Conservation (phyloP, 2,113 vertebrate genomes). For the Sula dactylatra region DNA sequence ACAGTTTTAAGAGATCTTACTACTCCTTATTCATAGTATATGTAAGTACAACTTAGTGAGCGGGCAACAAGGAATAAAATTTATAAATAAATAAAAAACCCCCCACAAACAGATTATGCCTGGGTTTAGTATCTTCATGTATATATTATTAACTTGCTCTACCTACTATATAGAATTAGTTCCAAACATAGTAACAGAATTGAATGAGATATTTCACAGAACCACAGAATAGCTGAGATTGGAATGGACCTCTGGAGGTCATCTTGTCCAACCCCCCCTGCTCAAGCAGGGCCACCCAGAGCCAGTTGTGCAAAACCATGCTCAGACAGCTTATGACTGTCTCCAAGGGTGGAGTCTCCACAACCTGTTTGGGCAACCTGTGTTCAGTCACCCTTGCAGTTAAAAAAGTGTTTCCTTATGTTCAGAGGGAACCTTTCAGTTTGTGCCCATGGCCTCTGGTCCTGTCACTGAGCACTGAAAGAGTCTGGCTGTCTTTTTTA, state of each 20-base stretch:
- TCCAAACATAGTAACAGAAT: background rate
- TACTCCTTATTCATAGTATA: background rate
- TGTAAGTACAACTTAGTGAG: background rate
- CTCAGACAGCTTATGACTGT: background rate
- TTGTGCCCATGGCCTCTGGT: background rate
- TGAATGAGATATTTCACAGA: background rate
- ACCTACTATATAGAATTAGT: background rate
- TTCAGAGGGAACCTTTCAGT: background rate
- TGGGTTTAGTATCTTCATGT: background rate
- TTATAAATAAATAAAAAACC: too few relatives aligned
- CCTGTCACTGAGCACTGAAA: background rate
- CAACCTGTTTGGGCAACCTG: background rate
- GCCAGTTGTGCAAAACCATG: background rate
- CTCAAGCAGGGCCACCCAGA: background rate
- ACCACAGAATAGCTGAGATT: background rate
- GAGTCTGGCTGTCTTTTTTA: background rate
- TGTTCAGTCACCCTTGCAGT: background rate
- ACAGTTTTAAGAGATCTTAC: background rate
- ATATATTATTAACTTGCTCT: background rate
- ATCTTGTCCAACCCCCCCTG: background rate
- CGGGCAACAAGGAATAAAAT: background rate
- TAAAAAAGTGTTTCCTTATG: background rate
- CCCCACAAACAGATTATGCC: background rate
- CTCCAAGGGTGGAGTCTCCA: background rate
- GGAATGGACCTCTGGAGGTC: background rate